phyloP scores from a whole-genome alignment of 2,888 invertebrate genomes.

The Xestia sexstrigata region DNA sequence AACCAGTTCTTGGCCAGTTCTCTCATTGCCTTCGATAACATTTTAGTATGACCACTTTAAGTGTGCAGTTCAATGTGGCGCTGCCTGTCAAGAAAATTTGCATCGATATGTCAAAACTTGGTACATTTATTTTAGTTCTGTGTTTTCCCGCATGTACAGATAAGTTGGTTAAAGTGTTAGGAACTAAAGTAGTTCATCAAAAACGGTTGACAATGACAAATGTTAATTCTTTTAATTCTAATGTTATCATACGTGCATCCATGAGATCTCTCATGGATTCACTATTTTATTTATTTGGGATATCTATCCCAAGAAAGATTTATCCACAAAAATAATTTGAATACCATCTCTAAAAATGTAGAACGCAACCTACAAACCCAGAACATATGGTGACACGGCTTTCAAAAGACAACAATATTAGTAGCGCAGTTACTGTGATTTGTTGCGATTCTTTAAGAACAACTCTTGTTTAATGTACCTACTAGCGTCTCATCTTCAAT shows the following conservation, averaged over 20 bases:
- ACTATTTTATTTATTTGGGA: too few species aligned
- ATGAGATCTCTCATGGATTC: neutral
- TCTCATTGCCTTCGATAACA: neutral
- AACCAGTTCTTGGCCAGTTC: neutral
- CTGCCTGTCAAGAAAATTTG: too few species aligned
- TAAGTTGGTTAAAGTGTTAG: neutral
- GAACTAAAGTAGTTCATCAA: neutral
- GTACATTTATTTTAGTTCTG: too few species aligned
- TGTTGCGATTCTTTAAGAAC: constrained; percentile 63
- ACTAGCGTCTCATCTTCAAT: constrained; percentile 50
- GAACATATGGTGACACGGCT: constrained; percentile 49
- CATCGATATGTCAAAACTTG: too few species aligned
- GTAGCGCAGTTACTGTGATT: constrained; percentile 62
- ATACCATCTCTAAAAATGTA: neutral
- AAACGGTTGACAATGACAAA: neutral
- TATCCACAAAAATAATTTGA: neutral
- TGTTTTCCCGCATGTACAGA: too few species aligned
- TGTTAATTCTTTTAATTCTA: neutral
- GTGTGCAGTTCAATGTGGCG: too few species aligned
- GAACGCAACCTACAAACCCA: constrained; percentile 26
- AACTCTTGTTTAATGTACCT: constrained; percentile 57
- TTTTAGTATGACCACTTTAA: too few species aligned
- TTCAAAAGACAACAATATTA: constrained; percentile 58
- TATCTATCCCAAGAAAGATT: too few species aligned
- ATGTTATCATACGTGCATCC: neutral